These are phyloP conservation scores for Bergia puertoricense DNA, from an alignment of 92 coral and sea anemone genomes.

Conservation along the genomic window DNA sequence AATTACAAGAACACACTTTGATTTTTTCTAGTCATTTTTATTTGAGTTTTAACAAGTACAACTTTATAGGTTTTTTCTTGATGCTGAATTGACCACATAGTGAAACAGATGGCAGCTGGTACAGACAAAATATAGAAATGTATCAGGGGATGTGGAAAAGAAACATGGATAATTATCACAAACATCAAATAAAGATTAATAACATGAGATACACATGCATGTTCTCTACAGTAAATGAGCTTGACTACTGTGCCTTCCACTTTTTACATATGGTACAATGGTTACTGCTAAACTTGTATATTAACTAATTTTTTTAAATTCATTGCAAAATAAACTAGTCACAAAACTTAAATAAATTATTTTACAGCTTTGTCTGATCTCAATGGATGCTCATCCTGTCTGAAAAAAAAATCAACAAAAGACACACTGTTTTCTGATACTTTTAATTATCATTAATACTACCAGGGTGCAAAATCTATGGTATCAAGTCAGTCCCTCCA, in stretches of 20 bases:
- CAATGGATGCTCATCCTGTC: constrained; percentile 9
- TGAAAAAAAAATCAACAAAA: constrained; percentile 7
- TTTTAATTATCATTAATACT: constrained; percentile 9
- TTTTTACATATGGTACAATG: constrained; percentile 8
- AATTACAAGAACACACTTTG: constrained; percentile 13
- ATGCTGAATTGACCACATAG: constrained; percentile 5
- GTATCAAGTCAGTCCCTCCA: constrained; percentile 7
- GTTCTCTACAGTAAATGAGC: not conserved
- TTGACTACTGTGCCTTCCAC: not conserved
- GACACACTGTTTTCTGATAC: constrained; percentile 6
- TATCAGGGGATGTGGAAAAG: not conserved
- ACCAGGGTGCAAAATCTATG: constrained; percentile 4
- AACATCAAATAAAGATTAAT: not conserved
- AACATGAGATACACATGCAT: not conserved
- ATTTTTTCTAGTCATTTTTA: not conserved
- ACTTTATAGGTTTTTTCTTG: constrained; percentile 12
- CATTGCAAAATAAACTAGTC: not conserved
- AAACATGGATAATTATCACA: constrained; percentile 8
- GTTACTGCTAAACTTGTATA: constrained; percentile 1
- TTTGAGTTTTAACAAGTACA: constrained; percentile 8
- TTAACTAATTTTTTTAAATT: not conserved
- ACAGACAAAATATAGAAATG: not conserved
- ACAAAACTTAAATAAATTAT: not conserved
- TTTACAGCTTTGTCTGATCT: not conserved
- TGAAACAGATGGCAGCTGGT: constrained; percentile 12